These are phyloP conservation scores for Cantharis nigra DNA, from an alignment of 2,888 invertebrate species.

Conservation along the genomic window DNA sequence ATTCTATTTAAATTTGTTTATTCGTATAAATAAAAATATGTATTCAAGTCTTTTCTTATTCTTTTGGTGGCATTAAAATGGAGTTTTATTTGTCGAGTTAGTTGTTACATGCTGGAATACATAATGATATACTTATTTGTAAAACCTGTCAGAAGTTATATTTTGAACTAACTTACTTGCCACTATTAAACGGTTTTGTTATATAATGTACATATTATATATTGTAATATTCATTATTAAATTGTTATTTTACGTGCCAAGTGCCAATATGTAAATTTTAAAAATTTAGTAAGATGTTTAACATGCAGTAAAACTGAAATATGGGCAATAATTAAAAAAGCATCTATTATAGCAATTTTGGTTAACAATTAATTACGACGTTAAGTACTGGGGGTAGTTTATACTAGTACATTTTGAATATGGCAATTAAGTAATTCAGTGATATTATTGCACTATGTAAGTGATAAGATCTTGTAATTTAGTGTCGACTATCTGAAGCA, in stretches of 20 bases:
- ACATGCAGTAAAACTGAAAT: background rate
- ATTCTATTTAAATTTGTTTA: too few species aligned
- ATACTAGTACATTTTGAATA: background rate
- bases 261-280: background rate
- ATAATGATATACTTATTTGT: background rate
- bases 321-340: background rate
- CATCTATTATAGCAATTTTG: background rate
- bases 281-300: background rate
- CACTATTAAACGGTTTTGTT: background rate
- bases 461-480: slow-evolving; percentile 14
- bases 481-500: slow-evolving; percentile 7
- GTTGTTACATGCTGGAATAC: background rate
- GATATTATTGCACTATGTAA: slow-evolving; percentile 9
- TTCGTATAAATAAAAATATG: background rate
- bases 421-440: background rate
- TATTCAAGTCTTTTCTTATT: background rate
- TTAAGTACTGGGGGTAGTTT: background rate
- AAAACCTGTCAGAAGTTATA: background rate
- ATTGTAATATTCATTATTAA: background rate
- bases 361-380: background rate
- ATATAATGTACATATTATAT: background rate
- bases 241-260: background rate
- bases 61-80: background rate
- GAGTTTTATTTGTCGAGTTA: background rate
- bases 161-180: background rate